phyloP scores from a whole-genome alignment of 2,113 vertebrate species.

The Agelaius tricolor region DNA sequence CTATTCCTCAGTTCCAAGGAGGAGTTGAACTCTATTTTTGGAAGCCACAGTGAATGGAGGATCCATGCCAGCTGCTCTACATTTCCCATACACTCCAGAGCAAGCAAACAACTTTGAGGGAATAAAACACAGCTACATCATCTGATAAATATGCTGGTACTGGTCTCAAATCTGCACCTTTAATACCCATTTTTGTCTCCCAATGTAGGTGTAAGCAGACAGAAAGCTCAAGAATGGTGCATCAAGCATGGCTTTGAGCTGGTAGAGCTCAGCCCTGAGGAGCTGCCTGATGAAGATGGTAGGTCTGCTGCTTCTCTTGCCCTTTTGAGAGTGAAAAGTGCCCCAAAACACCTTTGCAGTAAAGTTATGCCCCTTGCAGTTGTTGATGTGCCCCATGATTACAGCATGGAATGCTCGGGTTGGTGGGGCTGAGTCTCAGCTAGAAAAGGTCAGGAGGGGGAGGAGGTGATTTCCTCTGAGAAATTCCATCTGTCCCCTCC shows the following conservation, averaged over 20 bases:
- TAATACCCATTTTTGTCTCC: neutral
- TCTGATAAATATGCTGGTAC: neutral
- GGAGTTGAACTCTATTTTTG: neutral
- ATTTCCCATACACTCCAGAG: neutral
- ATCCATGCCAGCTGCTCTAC: neutral
- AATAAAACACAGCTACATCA: neutral
- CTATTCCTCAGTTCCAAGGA: neutral
- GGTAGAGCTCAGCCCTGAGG: constrained; percentile 92
- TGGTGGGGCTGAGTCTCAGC: neutral
- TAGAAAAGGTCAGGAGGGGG: constrained; percentile 8
- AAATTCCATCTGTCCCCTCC: constrained; percentile 47
- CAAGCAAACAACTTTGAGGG: neutral
- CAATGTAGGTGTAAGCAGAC: constrained; percentile 84
- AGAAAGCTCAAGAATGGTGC: constrained; percentile 96
- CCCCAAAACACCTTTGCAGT: neutral
- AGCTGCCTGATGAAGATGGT: constrained; percentile 96
- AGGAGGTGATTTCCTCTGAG: constrained; percentile 40
- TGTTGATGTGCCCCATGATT: neutral
- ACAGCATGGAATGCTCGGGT: neutral
- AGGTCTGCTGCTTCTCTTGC: constrained; percentile 14
- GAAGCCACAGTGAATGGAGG: neutral
- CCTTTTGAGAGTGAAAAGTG: neutral
- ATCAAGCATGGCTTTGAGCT: constrained; percentile 93
- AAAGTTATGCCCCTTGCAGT: neutral
- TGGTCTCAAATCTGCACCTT: neutral